Evolutionary conservation across 2,113 vertebrate genomes (phyloP).

Genomic region (Steatornis caripensis): DNA sequence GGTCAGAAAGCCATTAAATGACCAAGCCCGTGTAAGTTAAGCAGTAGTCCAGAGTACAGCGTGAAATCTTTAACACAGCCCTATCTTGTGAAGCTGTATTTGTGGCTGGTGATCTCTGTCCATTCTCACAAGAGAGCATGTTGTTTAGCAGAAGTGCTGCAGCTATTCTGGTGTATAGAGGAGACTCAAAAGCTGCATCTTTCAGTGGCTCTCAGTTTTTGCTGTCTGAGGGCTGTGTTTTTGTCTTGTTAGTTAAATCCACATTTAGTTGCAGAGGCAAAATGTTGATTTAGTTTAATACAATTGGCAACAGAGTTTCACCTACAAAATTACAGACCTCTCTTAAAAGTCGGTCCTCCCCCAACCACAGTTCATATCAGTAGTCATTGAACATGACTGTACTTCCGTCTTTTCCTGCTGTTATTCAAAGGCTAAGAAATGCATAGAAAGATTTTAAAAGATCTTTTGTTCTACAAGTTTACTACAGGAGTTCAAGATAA

Average conservation of each 20-base stretch:
- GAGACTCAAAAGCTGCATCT: background rate
- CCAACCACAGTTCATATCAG: background rate
- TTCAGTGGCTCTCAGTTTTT: background rate
- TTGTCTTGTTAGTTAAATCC: background rate
- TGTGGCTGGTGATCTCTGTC: background rate
- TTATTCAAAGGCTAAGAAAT: background rate
- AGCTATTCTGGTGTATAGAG: background rate
- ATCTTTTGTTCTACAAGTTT: background rate
- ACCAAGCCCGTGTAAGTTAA: background rate
- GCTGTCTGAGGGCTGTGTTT: background rate
- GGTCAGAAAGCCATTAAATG: background rate
- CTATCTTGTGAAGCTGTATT: rapidly evolving
- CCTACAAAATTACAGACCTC: background rate
- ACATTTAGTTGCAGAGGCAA: background rate
- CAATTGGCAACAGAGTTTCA: background rate
- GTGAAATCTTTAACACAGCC: background rate
- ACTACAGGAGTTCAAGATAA: background rate
- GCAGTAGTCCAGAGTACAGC: background rate
- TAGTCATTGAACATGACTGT: background rate
- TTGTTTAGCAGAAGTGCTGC: background rate
- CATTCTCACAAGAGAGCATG: background rate
- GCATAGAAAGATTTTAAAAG: background rate
- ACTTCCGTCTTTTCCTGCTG: background rate
- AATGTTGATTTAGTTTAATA: background rate
- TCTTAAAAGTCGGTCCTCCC: background rate